Percentiles rank a stretch among this genome's conserved stretches.
Evolutionary conservation across 2,113 vertebrate genomes (phyloP).

Genomic region (Siniperca chuatsi): DNA sequence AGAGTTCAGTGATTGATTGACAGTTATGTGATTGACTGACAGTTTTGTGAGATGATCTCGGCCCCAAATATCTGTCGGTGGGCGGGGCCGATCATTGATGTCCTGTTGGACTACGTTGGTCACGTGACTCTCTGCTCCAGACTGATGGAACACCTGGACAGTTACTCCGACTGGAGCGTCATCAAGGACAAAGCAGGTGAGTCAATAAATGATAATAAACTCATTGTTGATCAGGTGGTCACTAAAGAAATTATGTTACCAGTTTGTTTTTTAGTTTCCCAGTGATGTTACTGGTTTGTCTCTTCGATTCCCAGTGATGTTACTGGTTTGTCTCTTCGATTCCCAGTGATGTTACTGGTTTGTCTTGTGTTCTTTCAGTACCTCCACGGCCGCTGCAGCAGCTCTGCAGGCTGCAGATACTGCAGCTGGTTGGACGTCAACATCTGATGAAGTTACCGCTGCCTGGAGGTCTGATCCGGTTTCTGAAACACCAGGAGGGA

Average conservation of each 20-base stretch:
- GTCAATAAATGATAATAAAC: background rate
- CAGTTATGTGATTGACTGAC: slow-evolving; percentile 34
- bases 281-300: background rate
- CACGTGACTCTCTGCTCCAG: slow-evolving; percentile 93
- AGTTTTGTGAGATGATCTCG: slow-evolving; percentile 97
- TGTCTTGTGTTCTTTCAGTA: slow-evolving; percentile 77
- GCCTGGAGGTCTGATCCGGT: slow-evolving; percentile 88
- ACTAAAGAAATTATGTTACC: background rate
- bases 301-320: background rate
- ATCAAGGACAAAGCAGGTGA: slow-evolving; percentile 94
- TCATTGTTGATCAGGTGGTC: background rate
- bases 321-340: background rate
- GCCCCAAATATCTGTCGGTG: slow-evolving; percentile 87
- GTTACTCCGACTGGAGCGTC: slow-evolving; percentile 89
- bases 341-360: background rate
- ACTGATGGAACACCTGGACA: slow-evolving; percentile 92
- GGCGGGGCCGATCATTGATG: slow-evolving; percentile 93
- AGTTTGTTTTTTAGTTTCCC: background rate
- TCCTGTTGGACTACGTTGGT: slow-evolving; percentile 95
- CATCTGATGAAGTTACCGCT: slow-evolving; percentile 87
- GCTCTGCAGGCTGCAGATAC: slow-evolving; percentile 90
- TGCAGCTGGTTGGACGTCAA: slow-evolving; percentile 83
- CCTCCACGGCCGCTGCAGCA: slow-evolving; percentile 90
- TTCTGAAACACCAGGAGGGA: slow-evolving; percentile 83
- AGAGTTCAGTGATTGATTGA: background rate